Percentiles rank a stretch among this genome's conserved stretches.
These are phyloP conservation scores for Mesoclemmys tuberculata DNA, from an alignment of 2,113 vertebrate species.

Conservation along the genomic window DNA sequence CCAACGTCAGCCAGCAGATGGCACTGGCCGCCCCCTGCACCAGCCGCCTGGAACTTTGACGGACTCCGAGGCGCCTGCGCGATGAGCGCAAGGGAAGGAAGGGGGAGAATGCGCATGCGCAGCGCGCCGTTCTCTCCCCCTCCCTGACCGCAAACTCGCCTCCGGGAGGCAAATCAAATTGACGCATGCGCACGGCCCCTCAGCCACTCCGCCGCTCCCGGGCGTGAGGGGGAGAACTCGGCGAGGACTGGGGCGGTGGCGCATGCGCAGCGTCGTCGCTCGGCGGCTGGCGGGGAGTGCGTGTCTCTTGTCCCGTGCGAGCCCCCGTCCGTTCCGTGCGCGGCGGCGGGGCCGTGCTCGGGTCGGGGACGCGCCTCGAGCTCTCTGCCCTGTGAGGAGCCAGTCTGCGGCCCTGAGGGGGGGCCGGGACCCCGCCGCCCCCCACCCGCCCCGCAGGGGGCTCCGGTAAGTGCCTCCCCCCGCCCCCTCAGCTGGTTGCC, in stretches of 20 bases:
- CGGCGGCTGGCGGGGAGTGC: background rate
- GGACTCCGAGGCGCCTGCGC: background rate
- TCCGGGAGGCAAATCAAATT: accelerated
- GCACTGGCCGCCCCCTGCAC: background rate
- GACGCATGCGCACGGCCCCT: background rate
- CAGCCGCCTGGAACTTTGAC: no score
- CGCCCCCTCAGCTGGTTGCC: background rate
- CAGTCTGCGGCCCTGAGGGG: background rate
- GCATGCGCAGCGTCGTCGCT: background rate
- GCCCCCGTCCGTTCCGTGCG: background rate
- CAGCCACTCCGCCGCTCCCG: accelerated
- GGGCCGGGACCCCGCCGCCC: background rate
- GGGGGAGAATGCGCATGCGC: background rate
- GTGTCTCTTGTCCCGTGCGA: background rate
- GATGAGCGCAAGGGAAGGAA: background rate
- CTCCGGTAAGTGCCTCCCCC: conserved; percentile 19
- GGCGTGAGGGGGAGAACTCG: background rate
- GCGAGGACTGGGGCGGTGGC: background rate
- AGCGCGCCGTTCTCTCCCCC: accelerated
- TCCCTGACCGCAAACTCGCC: background rate
- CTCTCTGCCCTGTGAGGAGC: no score
- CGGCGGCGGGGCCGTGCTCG: background rate
- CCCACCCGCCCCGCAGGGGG: background rate
- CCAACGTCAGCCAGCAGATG: background rate
- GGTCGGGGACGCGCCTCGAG: background rate